These are phyloP conservation scores for Thelaira solivaga DNA, from an alignment of 2,888 invertebrate genomes.

Conservation along the genomic window DNA sequence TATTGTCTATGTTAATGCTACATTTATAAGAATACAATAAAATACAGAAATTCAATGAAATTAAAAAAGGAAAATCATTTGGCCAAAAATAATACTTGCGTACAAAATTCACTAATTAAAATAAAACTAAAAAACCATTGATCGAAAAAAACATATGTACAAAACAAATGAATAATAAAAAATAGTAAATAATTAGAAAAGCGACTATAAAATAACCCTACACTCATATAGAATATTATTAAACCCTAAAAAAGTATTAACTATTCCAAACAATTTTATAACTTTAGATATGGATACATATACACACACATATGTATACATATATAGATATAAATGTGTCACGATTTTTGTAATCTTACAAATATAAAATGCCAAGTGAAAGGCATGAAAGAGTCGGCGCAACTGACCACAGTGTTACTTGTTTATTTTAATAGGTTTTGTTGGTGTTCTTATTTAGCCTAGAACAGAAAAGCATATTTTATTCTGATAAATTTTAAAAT, in stretches of 20 bases:
- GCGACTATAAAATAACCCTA: background rate
- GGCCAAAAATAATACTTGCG: constrained; percentile 50
- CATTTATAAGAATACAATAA: constrained; percentile 1
- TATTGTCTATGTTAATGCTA: constrained; percentile 10
- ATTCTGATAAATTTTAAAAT: too few relatives aligned
- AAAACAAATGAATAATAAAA: background rate
- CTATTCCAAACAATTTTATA: too few relatives aligned
- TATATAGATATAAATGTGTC: too few relatives aligned
- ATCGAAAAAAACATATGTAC: constrained; percentile 34
- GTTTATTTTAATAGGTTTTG: too few relatives aligned
- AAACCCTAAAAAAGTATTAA: too few relatives aligned
- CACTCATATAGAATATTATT: background rate
- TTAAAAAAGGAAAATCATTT: constrained; percentile 41
- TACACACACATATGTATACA: too few relatives aligned
- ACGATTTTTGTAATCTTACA: too few relatives aligned
- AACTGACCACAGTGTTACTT: too few relatives aligned
- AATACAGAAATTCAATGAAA: constrained; percentile 11
- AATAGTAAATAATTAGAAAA: background rate
- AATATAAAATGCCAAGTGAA: too few relatives aligned
- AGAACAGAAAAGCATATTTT: too few relatives aligned
- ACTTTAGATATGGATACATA: too few relatives aligned
- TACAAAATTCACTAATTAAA: constrained; percentile 29
- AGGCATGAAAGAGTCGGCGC: background rate
- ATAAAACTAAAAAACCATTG: constrained; percentile 10
- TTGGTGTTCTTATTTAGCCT: too few relatives aligned